Evolutionary conservation across 2,888 invertebrate genomes (phyloP).

Genomic region (Nomada fabriciana): DNA sequence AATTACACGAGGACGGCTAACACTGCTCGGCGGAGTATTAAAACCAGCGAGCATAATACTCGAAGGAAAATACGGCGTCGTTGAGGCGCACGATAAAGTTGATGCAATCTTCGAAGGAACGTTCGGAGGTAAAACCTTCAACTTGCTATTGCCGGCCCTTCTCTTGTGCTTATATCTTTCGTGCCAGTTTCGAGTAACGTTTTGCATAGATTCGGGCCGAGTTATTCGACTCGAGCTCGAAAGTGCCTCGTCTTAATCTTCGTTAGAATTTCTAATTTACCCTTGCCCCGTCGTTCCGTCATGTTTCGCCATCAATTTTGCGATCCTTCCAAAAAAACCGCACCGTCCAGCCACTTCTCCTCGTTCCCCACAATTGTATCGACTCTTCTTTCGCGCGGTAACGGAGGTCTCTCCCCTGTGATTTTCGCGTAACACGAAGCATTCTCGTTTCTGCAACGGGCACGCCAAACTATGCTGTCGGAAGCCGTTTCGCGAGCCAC

Average conservation of each 20-base stretch:
- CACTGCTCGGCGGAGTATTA: slow-evolving; percentile 31
- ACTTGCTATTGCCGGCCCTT: slow-evolving; percentile 10
- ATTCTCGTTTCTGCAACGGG: neutral
- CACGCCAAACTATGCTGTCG: neutral
- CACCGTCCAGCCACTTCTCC: neutral
- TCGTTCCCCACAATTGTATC: neutral
- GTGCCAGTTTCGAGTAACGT: slow-evolving; percentile 14
- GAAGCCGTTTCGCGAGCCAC: neutral
- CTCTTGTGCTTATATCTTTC: slow-evolving; percentile 6
- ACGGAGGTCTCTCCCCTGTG: neutral
- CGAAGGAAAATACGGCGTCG: slow-evolving; percentile 16
- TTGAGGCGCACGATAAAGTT: slow-evolving; percentile 17
- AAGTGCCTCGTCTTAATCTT: slow-evolving; percentile 66
- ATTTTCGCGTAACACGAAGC: slow-evolving; percentile 16
- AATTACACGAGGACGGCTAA: slow-evolving; percentile 6
- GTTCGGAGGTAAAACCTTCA: neutral
- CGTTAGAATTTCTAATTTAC: slow-evolving; percentile 78
- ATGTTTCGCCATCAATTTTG: slow-evolving; percentile 21
- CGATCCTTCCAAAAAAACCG: slow-evolving; percentile 13
- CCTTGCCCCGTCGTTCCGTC: slow-evolving; percentile 1
- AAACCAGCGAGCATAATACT: slow-evolving; percentile 16
- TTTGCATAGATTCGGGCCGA: slow-evolving; percentile 40
- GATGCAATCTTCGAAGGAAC: slow-evolving; percentile 35
- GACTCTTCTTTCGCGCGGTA: neutral
- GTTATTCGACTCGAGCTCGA: slow-evolving; percentile 22